Conservation (phyloP, 2,888 invertebrate species). For the Rhagonycha lutea region DNA sequence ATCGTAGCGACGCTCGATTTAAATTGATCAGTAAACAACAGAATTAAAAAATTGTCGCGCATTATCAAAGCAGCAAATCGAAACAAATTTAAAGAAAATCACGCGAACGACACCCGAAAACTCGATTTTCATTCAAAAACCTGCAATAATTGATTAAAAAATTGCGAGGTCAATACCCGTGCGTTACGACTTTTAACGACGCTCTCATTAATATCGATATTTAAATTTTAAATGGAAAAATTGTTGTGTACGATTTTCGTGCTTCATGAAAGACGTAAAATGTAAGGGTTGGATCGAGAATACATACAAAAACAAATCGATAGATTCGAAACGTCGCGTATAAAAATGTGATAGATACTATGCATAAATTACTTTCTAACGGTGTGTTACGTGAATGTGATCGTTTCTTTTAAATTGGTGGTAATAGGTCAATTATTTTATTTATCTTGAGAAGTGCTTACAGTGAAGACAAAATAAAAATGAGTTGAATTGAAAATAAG, state of each 20-base stretch:
- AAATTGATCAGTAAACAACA: not conserved
- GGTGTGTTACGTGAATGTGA: not conserved
- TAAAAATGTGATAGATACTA: not conserved
- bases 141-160: not conserved
- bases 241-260: not conserved
- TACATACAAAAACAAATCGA: not conserved
- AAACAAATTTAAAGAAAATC: not conserved
- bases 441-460: not conserved
- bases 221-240: slow-evolving; percentile 21
- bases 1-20: not conserved
- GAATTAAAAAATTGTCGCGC: not conserved
- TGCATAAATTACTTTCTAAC: not conserved
- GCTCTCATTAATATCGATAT: slow-evolving; percentile 8
- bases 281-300: not conserved
- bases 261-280: not conserved
- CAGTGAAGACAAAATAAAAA: not conserved
- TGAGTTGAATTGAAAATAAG: not conserved
- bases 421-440: not conserved
- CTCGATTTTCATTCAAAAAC: not conserved
- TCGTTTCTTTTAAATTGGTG: slow-evolving; percentile 2
- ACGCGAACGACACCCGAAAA: not conserved
- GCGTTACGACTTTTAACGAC: slow-evolving; percentile 3
- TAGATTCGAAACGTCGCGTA: not conserved
- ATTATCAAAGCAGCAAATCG: not conserved
- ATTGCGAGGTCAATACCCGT: slow-evolving; percentile 13